These are phyloP conservation scores for Eulimnadia texana DNA, from an alignment of 1,140 invertebrate species.

Conservation along the genomic window DNA sequence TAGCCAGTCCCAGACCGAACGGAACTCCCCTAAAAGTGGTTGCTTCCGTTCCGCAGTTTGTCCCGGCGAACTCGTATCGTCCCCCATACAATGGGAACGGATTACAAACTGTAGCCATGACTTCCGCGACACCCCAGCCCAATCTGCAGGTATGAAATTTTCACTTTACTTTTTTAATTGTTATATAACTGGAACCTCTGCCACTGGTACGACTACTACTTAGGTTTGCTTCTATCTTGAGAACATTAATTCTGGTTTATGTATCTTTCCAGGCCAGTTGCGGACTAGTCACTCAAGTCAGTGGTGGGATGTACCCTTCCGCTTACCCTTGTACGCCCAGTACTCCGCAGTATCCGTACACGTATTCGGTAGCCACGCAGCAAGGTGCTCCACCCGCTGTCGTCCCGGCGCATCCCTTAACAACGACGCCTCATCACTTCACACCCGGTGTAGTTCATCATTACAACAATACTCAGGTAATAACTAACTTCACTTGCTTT, in stretches of 20 bases:
- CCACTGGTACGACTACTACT: too few species aligned
- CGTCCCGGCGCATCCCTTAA: too few species aligned
- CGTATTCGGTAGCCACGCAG: neutral
- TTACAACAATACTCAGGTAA: neutral
- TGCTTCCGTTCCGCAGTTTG: neutral
- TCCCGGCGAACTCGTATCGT: too few species aligned
- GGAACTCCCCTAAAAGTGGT: neutral
- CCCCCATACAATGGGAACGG: too few species aligned
- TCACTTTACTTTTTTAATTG: neutral
- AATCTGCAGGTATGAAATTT: neutral
- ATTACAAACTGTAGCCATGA: neutral
- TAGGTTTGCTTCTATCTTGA: too few species aligned
- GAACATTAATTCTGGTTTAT: neutral
- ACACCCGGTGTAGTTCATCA: neutral
- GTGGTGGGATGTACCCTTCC: neutral
- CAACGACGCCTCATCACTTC: too few species aligned
- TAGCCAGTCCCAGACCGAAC: neutral
- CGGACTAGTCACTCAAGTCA: neutral
- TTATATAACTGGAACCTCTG: too few species aligned
- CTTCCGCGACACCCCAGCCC: neutral
- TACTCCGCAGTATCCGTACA: neutral
- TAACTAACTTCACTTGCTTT: neutral
- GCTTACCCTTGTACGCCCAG: neutral
- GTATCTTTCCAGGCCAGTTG: neutral
- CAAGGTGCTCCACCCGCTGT: neutral